Base-by-base conservation (phyloP, 2,113 vertebrate species). In the Brienomyrus longianalis region DNA sequence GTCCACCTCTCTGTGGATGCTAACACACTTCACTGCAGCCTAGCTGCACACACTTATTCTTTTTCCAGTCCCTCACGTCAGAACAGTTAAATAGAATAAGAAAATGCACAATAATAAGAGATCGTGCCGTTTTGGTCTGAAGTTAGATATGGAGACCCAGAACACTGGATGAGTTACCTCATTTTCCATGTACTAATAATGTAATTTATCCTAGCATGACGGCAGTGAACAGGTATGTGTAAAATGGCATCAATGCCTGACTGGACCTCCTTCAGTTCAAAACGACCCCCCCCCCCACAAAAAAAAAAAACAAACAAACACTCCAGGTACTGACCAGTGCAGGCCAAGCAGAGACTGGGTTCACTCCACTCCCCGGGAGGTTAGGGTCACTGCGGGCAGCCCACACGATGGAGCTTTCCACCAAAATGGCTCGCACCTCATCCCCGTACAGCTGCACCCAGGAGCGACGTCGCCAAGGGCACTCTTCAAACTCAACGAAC, bases 401-500 rank as follows among this genome's bases (percentile, higher is more conserved):
- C 98, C 98, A 99, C 89, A 98, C 97, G 13, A 99, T 94, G 0
- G 97, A 96, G 6, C 96, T 97, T 95, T 99, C 98, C 89, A 99
- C 94, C 91, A 99, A 91, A 92, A 99, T 94, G 8, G 97, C 98
- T 93, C 97, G 97, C 88, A 99, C 97, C 89, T 97, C 97, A 83
- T 98, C 97, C 59, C 97, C 97, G 62, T 98, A 98, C 91, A 99
- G 97, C 94, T 98, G 97, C 92, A 99, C 98, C 98, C 98, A 99
- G 0, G 98, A 97, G 45, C 97, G 96, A 93, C 97, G 94, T 77
- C 95, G 96, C 96, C 96, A 97, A 90, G 96, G 94, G 92, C 96
- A 94, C 93, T 97, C 97, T 90, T 99, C 98, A 43, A 99, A 99
- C 94, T 99, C 98, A 93, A 99, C 96, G 93, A 98, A 99, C 89